Evolutionary conservation across 2,113 vertebrate species (phyloP).

Genomic region (Ondatra zibethicus): DNA sequence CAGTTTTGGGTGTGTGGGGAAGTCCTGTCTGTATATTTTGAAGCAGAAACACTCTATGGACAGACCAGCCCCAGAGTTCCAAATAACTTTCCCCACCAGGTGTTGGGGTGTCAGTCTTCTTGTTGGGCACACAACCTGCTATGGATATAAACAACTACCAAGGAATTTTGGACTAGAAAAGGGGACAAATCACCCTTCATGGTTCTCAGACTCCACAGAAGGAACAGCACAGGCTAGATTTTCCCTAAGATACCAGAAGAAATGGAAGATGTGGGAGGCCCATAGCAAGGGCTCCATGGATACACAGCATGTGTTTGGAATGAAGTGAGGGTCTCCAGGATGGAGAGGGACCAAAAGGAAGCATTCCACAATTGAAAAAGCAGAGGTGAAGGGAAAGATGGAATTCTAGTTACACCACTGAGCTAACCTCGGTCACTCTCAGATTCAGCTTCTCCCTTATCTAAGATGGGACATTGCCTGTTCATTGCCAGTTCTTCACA

Average conservation of each 20-base stretch:
- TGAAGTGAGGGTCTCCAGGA: not conserved
- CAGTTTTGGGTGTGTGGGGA: slow-evolving; percentile 5
- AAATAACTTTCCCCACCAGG: not conserved
- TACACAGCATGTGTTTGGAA: not conserved
- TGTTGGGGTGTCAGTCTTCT: not conserved
- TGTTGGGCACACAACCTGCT: not conserved
- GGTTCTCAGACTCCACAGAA: not conserved
- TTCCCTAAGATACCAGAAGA: not conserved
- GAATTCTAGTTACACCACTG: not conserved
- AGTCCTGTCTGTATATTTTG: slow-evolving; percentile 30
- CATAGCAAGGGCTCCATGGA: not conserved
- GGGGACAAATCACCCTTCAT: not conserved
- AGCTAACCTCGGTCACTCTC: not conserved
- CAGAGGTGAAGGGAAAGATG: not conserved
- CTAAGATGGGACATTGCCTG: not conserved
- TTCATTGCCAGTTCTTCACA: not conserved
- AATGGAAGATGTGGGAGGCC: not conserved
- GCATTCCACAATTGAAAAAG: not conserved
- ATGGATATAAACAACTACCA: not conserved
- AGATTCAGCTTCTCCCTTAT: not conserved
- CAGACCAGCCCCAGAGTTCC: not conserved
- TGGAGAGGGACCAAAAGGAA: not conserved
- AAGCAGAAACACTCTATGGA: not conserved
- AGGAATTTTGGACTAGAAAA: not conserved
- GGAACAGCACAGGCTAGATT: not conserved